Conservation (phyloP, 2,888 invertebrate genomes). For the Norana najaformis region DNA sequence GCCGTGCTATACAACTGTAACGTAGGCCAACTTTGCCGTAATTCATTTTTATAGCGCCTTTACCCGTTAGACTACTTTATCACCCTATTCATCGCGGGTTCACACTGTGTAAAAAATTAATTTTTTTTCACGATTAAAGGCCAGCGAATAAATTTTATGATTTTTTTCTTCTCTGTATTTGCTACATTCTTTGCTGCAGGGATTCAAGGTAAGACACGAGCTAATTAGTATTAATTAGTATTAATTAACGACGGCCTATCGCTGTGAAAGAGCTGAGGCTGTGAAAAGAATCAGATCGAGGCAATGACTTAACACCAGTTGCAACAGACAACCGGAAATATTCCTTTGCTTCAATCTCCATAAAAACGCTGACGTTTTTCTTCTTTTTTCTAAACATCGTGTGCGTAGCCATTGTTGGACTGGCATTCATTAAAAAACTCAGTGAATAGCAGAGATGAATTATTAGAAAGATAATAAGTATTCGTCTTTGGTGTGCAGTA, state of each 20-base stretch:
- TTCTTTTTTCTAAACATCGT: neutral
- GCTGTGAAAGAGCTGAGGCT: neutral
- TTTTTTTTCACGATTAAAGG: too few species aligned
- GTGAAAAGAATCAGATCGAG: too few species aligned
- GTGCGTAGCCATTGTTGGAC: neutral
- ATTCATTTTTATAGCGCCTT: too few species aligned
- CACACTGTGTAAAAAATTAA: too few species aligned
- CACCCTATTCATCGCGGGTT: too few species aligned
- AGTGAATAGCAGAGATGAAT: neutral
- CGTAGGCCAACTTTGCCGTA: too few species aligned
- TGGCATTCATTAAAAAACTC: neutral
- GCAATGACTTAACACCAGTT: too few species aligned
- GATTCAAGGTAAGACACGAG: neutral
- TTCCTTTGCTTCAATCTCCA: neutral
- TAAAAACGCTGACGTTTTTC: neutral
- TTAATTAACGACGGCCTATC: neutral
- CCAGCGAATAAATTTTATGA: neutral
- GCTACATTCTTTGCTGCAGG: neutral
- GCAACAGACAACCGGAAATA: too few species aligned
- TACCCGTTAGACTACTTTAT: too few species aligned
- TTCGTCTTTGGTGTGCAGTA: neutral
- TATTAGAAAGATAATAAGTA: neutral
- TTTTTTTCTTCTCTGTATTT: neutral
- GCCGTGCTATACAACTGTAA: too few species aligned
- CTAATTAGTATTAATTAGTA: neutral